phyloP scores from a whole-genome alignment of 2,888 invertebrate species.

The Lasioglossum vierecki region DNA sequence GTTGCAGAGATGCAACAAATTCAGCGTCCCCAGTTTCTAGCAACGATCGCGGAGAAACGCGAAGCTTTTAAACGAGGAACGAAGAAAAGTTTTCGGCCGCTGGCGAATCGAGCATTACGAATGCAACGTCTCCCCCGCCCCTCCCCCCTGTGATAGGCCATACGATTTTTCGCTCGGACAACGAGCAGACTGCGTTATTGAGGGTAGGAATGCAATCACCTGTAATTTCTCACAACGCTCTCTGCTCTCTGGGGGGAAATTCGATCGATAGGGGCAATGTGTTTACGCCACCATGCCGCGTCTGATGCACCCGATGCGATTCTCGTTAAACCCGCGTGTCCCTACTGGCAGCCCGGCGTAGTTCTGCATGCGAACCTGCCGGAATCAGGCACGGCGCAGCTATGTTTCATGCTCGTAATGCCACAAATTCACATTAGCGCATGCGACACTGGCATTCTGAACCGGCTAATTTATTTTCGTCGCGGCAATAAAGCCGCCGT shows the following conservation, averaged over 20 bases:
- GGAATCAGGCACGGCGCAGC: slow-evolving; percentile 66
- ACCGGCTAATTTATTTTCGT: slow-evolving; percentile 63
- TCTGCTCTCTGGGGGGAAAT: slow-evolving; percentile 60
- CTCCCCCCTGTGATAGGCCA: background rate
- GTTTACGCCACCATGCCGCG: slow-evolving; percentile 74
- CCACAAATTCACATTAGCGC: slow-evolving; percentile 71
- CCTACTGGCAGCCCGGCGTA: slow-evolving; percentile 63
- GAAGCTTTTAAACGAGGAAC: background rate
- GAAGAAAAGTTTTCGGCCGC: background rate
- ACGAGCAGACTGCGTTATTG: slow-evolving; percentile 56
- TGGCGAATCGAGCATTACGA: background rate
- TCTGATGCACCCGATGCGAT: slow-evolving; percentile 77
- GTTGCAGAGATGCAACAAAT: background rate
- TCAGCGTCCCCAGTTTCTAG: background rate
- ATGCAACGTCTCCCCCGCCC: background rate
- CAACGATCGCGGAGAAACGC: background rate
- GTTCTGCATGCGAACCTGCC: slow-evolving; percentile 70
- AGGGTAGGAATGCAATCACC: slow-evolving; percentile 65
- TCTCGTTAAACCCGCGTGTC: slow-evolving; percentile 76
- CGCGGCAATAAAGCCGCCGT: slow-evolving; percentile 21
- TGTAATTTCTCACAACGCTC: slow-evolving; percentile 73
- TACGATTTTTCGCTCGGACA: slow-evolving; percentile 33
- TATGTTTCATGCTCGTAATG: slow-evolving; percentile 68
- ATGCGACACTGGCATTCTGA: slow-evolving; percentile 59
- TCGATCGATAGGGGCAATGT: slow-evolving; percentile 74